phyloP scores from a whole-genome alignment of 2,888 invertebrate species.

The Hydrotaea diabolus region DNA sequence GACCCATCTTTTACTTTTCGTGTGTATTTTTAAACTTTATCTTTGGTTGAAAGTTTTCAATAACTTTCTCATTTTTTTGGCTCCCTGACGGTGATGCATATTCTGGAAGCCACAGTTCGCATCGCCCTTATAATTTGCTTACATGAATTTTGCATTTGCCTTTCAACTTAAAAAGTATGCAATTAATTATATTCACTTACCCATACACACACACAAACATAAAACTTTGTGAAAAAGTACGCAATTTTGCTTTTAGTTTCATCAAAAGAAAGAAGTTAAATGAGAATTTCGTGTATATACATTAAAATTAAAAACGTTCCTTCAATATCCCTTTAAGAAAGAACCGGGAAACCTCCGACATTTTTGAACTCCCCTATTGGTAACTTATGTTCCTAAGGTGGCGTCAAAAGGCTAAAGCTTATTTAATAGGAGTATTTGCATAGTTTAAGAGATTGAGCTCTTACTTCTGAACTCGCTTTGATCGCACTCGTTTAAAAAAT shows the following conservation, averaged over 20 bases:
- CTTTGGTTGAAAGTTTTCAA: neutral
- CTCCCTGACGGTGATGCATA: too few relatives aligned
- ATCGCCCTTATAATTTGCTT: constrained; percentile 32
- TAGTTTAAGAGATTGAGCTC: too few relatives aligned
- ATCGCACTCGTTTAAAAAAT: too few relatives aligned
- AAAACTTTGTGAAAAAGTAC: neutral
- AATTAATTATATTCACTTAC: constrained; percentile 57
- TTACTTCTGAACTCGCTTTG: too few relatives aligned
- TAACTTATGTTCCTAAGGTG: too few relatives aligned
- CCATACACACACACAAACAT: constrained; percentile 21
- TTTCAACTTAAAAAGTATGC: neutral
- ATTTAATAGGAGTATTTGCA: too few relatives aligned
- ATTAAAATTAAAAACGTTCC: too few relatives aligned
- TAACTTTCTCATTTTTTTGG: neutral
- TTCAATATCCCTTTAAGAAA: too few relatives aligned
- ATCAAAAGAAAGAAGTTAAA: neutral
- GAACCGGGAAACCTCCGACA: too few relatives aligned
- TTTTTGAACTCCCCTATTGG: too few relatives aligned
- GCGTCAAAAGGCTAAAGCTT: too few relatives aligned
- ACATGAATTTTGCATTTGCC: constrained; percentile 60
- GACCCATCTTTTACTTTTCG: neutral
- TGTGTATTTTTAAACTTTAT: neutral
- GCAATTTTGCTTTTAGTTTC: neutral
- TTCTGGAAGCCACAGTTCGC: neutral
- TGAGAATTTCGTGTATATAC: too few relatives aligned